A percentile compares a stretch with the other conserved stretches of the same genome.
Conservation (phyloP, 2,113 vertebrate genomes). For the Albula glossodonta region DNA sequence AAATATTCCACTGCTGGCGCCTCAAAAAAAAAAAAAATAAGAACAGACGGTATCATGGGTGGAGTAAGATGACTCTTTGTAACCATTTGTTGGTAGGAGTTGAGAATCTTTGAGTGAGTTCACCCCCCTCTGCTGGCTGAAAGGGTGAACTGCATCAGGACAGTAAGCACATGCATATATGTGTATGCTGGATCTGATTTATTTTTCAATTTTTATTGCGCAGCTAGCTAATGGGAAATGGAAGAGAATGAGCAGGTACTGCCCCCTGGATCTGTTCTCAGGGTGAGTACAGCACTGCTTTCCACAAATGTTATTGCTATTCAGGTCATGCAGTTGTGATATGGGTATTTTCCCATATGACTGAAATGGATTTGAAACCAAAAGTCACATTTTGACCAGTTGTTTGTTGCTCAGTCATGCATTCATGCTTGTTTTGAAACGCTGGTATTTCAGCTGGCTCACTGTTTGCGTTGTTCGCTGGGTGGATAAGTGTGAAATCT, state of each 20-base stretch:
- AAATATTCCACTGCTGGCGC: no score
- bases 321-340: neutral
- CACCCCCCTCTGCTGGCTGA: neutral
- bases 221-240: constrained; percentile 93
- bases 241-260: constrained; percentile 92
- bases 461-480: no score
- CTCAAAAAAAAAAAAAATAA: no score
- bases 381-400: neutral
- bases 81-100: neutral
- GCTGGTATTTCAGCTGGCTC: no score
- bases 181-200: neutral
- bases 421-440: neutral
- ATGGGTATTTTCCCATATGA: neutral
- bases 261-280: constrained; percentile 96
- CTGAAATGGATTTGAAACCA: neutral
- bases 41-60: no score
- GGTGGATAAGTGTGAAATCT: no score
- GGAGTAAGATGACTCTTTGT: neutral
- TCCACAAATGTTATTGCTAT: neutral
- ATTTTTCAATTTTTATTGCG: constrained; percentile 40
- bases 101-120: neutral
- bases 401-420: neutral
- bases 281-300: constrained; percentile 76
- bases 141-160: neutral
- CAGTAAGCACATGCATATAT: neutral